Base-by-base conservation (phyloP, 2,888 invertebrate genomes). In the Enoplolaimus lenunculus region DNA sequence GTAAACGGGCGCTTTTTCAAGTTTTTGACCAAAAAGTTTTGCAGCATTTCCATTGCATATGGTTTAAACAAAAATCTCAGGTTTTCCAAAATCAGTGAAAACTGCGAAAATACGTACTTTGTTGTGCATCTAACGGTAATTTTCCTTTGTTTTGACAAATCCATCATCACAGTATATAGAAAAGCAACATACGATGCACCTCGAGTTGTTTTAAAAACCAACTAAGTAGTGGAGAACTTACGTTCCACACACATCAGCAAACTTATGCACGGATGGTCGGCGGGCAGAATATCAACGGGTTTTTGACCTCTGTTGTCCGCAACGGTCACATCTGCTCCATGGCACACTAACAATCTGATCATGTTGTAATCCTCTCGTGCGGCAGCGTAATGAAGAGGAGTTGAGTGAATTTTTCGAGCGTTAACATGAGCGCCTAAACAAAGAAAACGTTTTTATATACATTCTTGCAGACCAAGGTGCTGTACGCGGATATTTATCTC, bases 311-410 rank as follows among this genome's bases (percentile, higher is more conserved):
- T 2, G 31, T 70, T 70, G 31, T 70, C 57, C n/a, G 16, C 26
- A 16, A 57, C 67, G 26, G 16, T 29, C 1, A 45, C 68, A 67
- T 70, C 68, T 1, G 70, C 70, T 13, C 70, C 70, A 59, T 69
- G 68, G 2, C 21, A 16, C 2, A 70, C 1, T 35, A 70, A 31
- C 45, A 70, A 2, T 26, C 28, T 21, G 2, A 69, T 69, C 69
- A 69, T 69, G 59, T 1, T 30, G 21, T n/a, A 1, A 66, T 69
- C 62, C 3, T 30, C 26, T 1, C 62, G 62, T 28, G 67, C 71
- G 31, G 57, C 57, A 1, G 68, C 68, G 33, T 68, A 71, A 60
- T 71, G 71, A n/a, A 71, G 34, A 1, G 71, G 34, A 1, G 71
- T 71, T 16, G 57, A 3, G 29, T 71, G 71, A 45, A 71, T 45